phyloP scores from a whole-genome alignment of 2,113 vertebrate genomes.

The Paramisgurnus dabryanus region DNA sequence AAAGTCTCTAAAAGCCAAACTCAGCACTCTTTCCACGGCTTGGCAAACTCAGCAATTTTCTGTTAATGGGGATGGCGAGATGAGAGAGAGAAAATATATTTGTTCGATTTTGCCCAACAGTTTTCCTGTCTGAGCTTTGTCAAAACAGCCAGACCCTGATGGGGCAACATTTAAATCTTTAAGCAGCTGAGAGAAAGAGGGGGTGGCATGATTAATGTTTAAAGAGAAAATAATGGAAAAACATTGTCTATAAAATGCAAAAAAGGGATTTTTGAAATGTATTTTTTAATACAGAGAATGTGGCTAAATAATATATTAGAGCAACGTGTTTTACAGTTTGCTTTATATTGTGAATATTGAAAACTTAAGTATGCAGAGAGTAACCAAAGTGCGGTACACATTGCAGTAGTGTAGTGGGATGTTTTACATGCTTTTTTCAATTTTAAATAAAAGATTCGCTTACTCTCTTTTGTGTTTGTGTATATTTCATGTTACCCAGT shows the following conservation, averaged over 20 bases:
- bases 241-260: constrained; percentile 78
- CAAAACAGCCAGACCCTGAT: constrained; percentile 64
- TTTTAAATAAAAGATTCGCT: constrained; percentile 77
- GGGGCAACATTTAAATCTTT: constrained; percentile 75
- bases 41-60: constrained; percentile 64
- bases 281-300: constrained; percentile 76
- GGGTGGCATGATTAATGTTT: constrained; percentile 89
- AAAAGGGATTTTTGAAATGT: constrained; percentile 56
- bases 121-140: constrained; percentile 66
- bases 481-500: not conserved
- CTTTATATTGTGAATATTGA: constrained; percentile 86
- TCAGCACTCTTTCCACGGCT: constrained; percentile 64
- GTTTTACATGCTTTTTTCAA: constrained; percentile 57
- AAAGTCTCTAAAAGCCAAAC: constrained; percentile 61
- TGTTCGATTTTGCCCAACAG: constrained; percentile 75
- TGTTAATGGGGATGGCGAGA: constrained; percentile 57
- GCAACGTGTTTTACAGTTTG: constrained; percentile 77
- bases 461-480: constrained; percentile 58
- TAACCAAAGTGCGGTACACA: constrained; percentile 61
- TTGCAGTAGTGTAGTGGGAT: constrained; percentile 67
- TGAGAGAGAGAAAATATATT: constrained; percentile 59
- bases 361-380: constrained; percentile 74
- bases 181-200: constrained; percentile 57
- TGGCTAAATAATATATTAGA: constrained; percentile 92
- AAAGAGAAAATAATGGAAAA: constrained; percentile 95